Conservation (phyloP, 2,888 invertebrate genomes). For the Diloba caeruleocephala region DNA sequence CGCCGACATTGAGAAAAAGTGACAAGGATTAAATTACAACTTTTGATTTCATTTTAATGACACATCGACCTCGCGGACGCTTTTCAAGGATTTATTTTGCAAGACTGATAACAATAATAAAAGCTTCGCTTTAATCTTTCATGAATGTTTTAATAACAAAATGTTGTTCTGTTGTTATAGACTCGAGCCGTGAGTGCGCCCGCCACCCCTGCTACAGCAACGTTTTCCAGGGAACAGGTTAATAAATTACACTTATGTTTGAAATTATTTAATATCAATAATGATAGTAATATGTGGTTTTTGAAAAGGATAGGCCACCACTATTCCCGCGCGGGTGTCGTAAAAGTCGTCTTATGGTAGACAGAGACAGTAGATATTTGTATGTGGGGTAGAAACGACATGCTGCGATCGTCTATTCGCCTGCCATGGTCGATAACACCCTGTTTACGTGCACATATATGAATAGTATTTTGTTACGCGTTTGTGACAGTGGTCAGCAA, state of each 20-base stretch:
- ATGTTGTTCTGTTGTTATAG: slow-evolving; percentile 74
- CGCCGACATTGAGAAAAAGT: slow-evolving; percentile 63
- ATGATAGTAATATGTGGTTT: too few relatives aligned
- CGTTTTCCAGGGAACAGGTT: slow-evolving; percentile 79
- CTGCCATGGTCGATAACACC: too few relatives aligned
- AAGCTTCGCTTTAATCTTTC: slow-evolving; percentile 37
- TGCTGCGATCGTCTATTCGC: too few relatives aligned
- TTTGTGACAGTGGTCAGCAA: too few relatives aligned
- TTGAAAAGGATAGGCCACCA: too few relatives aligned
- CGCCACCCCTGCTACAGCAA: slow-evolving; percentile 76
- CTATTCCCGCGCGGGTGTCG: too few relatives aligned
- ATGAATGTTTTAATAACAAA: slow-evolving; percentile 32
- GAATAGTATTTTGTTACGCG: too few relatives aligned
- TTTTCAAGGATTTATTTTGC: slow-evolving; percentile 60
- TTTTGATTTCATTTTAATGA: slow-evolving; percentile 80
- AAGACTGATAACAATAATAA: slow-evolving; percentile 45
- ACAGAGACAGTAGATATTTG: too few relatives aligned
- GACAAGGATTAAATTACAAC: slow-evolving; percentile 73
- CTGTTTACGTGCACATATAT: too few relatives aligned
- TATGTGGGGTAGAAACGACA: too few relatives aligned
- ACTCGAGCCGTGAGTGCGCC: slow-evolving; percentile 87
- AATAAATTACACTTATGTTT: slow-evolving; percentile 15
- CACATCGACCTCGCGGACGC: slow-evolving; percentile 61
- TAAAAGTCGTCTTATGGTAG: too few relatives aligned
- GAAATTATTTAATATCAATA: too few relatives aligned